Evolutionary conservation across 2,797 vertebrate genomes (phyloP).

Genomic region (Buceros bicornis): DNA sequence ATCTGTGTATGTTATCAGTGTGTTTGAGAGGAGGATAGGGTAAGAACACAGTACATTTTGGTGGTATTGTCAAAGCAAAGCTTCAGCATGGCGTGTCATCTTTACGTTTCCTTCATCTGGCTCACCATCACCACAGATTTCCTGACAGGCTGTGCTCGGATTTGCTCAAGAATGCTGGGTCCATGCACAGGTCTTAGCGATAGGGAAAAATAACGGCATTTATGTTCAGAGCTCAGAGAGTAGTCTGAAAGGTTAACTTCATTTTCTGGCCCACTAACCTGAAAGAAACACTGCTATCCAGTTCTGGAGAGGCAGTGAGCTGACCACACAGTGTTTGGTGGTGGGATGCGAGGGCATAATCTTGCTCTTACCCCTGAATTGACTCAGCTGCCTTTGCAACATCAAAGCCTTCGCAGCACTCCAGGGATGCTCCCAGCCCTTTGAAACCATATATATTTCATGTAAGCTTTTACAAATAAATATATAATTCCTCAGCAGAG

Average conservation of each 20-base stretch:
- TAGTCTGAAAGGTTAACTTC: background rate
- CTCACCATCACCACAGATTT: background rate
- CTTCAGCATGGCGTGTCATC: background rate
- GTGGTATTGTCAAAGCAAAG: background rate
- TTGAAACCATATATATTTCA: constrained; percentile 35
- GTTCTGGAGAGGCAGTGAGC: background rate
- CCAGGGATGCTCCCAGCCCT: constrained; percentile 26
- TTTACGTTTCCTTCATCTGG: background rate
- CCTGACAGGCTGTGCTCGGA: background rate
- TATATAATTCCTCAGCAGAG: constrained; percentile 38
- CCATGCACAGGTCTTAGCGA: background rate
- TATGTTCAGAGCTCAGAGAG: background rate
- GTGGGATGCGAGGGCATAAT: background rate
- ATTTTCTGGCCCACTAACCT: background rate
- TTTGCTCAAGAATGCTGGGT: background rate
- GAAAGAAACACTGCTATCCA: background rate
- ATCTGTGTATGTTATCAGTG: background rate
- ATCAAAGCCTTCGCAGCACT: constrained; percentile 1
- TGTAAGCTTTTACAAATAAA: constrained; percentile 28
- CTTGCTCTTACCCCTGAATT: background rate
- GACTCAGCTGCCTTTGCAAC: constrained; percentile 60
- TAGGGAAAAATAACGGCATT: background rate
- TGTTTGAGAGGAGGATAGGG: background rate
- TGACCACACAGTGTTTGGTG: background rate
- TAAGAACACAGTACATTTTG: background rate